Evolutionary conservation across 2,888 invertebrate species (phyloP).

Genomic region (Trachelus stipa): DNA sequence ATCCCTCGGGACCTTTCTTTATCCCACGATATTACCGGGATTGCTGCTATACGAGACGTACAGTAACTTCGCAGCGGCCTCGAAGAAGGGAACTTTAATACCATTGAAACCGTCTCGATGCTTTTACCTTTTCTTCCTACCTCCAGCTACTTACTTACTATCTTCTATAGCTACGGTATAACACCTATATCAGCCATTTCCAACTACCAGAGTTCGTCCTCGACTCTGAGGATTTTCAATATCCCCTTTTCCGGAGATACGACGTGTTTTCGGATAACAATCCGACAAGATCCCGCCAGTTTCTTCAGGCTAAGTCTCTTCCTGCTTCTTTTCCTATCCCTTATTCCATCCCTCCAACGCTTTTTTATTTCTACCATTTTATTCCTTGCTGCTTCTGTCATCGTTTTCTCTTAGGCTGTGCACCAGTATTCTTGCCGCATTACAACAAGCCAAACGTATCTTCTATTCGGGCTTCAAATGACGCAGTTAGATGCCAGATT

Average conservation of each 20-base stretch:
- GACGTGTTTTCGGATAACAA: neutral
- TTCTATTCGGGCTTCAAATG: neutral
- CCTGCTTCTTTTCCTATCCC: neutral
- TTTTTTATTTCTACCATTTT: neutral
- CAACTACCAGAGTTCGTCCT: neutral
- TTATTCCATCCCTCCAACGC: neutral
- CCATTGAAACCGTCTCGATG: neutral
- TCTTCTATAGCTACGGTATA: neutral
- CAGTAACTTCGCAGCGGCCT: conserved; percentile 10
- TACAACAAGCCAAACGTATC: neutral
- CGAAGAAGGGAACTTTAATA: conserved; percentile 1
- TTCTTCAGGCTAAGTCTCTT: neutral
- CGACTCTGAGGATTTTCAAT: neutral
- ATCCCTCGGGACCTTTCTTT: conserved; percentile 33
- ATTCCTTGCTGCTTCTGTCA: neutral
- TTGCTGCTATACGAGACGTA: conserved; percentile 8
- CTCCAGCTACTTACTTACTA: neutral
- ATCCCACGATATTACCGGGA: conserved; percentile 32
- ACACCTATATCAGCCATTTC: neutral
- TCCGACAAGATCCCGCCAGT: neutral
- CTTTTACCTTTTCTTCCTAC: neutral
- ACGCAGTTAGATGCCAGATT: neutral
- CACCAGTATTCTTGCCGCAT: neutral
- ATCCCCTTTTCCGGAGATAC: neutral
- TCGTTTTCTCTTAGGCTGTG: neutral